phyloP scores from a whole-genome alignment of 2,888 invertebrate species.

The Tenthredo scrophulariae region DNA sequence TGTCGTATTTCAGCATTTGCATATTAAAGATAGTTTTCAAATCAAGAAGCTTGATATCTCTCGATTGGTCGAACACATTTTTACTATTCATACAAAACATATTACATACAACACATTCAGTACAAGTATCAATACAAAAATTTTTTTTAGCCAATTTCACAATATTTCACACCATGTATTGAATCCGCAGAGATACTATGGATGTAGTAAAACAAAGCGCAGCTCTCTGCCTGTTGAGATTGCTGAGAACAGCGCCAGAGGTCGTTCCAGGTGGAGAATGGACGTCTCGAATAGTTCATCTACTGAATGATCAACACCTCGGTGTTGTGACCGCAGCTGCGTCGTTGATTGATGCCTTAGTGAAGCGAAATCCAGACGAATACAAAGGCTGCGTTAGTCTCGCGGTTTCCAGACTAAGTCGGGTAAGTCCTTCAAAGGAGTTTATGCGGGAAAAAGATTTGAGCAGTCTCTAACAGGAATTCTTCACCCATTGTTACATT shows the following conservation, averaged over 20 bases:
- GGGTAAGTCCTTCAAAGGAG: slow-evolving; percentile 80
- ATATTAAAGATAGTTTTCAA: not conserved
- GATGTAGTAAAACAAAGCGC: slow-evolving; percentile 99
- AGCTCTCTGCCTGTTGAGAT: slow-evolving; percentile 95
- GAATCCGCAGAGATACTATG: slow-evolving; percentile 91
- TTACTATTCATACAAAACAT: not conserved
- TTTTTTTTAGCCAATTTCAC: not conserved
- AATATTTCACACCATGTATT: not conserved
- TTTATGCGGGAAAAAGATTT: not conserved
- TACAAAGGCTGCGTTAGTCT: slow-evolving; percentile 99
- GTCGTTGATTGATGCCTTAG: slow-evolving; percentile 98
- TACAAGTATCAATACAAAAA: not conserved
- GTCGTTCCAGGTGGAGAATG: slow-evolving; percentile 98
- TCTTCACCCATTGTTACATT: slow-evolving; percentile 32
- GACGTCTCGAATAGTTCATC: slow-evolving; percentile 99
- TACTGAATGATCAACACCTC: slow-evolving; percentile 99
- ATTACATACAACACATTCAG: not conserved
- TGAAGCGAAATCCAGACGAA: slow-evolving; percentile 99
- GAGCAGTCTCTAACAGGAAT: not conserved
- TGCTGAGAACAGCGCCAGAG: slow-evolving; percentile 97
- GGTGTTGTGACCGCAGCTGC: slow-evolving; percentile 99
- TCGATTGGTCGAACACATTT: not conserved
- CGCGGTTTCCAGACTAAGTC: slow-evolving; percentile 97
- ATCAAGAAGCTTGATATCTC: not conserved
- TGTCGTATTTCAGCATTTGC: not conserved